These are phyloP conservation scores for Echinometra lucunter DNA, from an alignment of 53 echinoderm and acorn worm genomes.

Conservation along the genomic window DNA sequence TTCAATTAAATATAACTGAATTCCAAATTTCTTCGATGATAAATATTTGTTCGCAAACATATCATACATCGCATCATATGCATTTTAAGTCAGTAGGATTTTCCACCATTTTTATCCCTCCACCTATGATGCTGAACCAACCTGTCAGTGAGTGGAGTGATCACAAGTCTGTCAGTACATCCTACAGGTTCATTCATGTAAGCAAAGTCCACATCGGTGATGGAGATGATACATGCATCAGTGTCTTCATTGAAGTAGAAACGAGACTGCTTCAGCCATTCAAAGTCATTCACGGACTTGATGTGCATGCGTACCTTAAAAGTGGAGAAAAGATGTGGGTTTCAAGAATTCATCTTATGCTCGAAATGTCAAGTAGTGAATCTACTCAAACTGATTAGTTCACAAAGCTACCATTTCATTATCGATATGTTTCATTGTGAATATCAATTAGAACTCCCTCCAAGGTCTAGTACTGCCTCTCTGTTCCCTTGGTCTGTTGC, in stretches of 20 bases:
- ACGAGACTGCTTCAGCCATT: constrained; percentile 99
- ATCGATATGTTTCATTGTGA: background rate
- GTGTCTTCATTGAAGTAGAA: constrained; percentile 99
- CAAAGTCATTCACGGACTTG: constrained; percentile 96
- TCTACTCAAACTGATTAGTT: background rate
- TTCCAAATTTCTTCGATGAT: background rate
- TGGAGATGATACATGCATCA: constrained; percentile 90
- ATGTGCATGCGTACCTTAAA: constrained; percentile 96
- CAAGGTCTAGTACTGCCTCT: too few species aligned
- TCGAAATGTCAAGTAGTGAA: background rate
- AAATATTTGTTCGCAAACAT: background rate
- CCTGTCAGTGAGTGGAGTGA: constrained; percentile 99
- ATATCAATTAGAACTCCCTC: too few species aligned
- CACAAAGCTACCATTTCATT: too few species aligned
- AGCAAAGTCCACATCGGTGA: constrained; percentile 97
- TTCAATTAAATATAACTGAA: background rate
- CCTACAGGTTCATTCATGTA: constrained; percentile 99
- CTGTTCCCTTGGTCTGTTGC: too few species aligned
- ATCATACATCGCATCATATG: background rate
- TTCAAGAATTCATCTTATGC: background rate
- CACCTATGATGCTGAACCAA: constrained; percentile 16
- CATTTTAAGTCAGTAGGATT: too few species aligned
- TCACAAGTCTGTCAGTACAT: constrained; percentile 97
- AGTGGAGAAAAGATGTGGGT: background rate
- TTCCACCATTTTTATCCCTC: background rate